These are phyloP conservation scores for Hypomesus transpacificus DNA, from an alignment of 2,113 vertebrate species.

Conservation along the genomic window DNA sequence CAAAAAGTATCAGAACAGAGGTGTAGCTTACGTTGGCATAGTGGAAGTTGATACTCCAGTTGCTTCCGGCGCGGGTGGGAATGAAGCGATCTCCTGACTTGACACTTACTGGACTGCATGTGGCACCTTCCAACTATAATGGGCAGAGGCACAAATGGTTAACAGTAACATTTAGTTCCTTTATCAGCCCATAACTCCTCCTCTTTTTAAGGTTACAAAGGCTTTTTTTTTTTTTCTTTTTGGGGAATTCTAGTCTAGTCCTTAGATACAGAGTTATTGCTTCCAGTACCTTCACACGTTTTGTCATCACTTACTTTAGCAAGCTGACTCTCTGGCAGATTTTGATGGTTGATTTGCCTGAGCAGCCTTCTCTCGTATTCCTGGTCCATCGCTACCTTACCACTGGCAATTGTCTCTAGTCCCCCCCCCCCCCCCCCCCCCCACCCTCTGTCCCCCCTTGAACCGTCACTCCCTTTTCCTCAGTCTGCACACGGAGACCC, in stretches of 20 bases:
- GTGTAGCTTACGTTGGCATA: slow-evolving; percentile 69
- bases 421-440: slow-evolving; percentile 29
- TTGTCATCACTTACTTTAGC: slow-evolving; percentile 57
- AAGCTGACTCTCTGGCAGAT: slow-evolving; percentile 66
- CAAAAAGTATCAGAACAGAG: not conserved
- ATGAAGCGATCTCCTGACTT: slow-evolving; percentile 78
- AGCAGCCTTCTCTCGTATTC: slow-evolving; percentile 78
- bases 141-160: not conserved
- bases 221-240: no score
- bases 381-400: slow-evolving; percentile 70
- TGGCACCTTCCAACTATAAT: slow-evolving; percentile 60
- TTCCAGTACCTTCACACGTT: not conserved
- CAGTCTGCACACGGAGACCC: slow-evolving; percentile 50
- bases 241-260: no score
- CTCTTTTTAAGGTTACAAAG: no score
- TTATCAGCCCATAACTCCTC: no score
- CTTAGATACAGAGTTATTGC: not conserved
- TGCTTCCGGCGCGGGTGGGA: slow-evolving; percentile 76
- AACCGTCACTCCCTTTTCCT: slow-evolving; percentile 48
- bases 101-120: slow-evolving; percentile 68
- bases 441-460: slow-evolving; percentile 5
- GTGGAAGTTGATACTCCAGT: slow-evolving; percentile 82
- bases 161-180: not conserved
- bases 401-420: slow-evolving; percentile 5
- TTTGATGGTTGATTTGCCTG: slow-evolving; percentile 79